Evolutionary conservation across 2,113 vertebrate genomes (phyloP), one percentile per base, ranked within the genome.

Genomic region (Periophthalmodon schlosseri): DNA sequence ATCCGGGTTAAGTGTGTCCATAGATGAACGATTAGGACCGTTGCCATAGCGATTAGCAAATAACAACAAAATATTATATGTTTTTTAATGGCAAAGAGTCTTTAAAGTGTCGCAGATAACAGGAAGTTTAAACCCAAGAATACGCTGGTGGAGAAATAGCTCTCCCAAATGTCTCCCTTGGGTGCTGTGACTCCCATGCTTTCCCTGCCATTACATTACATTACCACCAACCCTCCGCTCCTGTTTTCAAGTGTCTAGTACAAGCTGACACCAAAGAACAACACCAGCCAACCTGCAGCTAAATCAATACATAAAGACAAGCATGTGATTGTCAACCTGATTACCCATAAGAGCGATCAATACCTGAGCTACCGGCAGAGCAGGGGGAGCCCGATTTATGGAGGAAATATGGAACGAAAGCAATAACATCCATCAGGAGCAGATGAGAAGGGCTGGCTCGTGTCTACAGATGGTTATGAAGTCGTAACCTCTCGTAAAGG

Each of bases 331-430:
- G 68, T 64, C 66, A 74, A 85, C 75, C 65, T 20, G 76, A 89
- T 87, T 84, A 81, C 16, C n/a, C 72, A 75, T 33, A 85, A 78
- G 75, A 67, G 73, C 72, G 70, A 81, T 87, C 81, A 75, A 85
- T 86, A 69, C 77, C 60, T 21, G 54, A 60, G 23, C 23, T 12
- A 0, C 69, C 49, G 67, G 78, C 60, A 36, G 39, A 44, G 39
- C 39, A 44, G 39, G 9, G 39, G 36, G 39, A 24, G 61, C 34
- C 2, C 79, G 68, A 80, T 84, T 83, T 84, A 86, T 80, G 36
- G 54, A 52, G 73, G 77, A 79, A 54, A 47, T 61, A 24, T 74
- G 54, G 69, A 78, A 73, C 50, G 4, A 21, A 57, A 58, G 69
- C 34, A 78, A 81, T 82, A 79, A 76, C 52, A 82, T 80, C 72